These are phyloP conservation scores for Sebastes goodei DNA, from an alignment of 2,797 vertebrate genomes.

Conservation along the genomic window DNA sequence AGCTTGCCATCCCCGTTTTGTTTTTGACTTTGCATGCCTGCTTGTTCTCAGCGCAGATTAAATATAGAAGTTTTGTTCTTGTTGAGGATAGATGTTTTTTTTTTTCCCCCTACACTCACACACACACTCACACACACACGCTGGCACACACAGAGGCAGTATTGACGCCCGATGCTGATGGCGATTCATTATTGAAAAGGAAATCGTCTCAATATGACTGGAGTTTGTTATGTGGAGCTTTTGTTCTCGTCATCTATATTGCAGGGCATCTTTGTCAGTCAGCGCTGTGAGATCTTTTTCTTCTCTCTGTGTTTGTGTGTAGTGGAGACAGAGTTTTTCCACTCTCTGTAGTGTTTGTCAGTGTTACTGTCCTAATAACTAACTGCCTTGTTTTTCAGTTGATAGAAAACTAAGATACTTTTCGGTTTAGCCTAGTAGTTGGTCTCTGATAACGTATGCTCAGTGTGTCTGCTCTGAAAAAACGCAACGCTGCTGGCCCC, in stretches of 20 bases:
- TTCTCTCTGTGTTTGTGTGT: slow-evolving; percentile 71
- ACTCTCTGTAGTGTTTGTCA: slow-evolving; percentile 79
- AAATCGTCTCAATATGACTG: slow-evolving; percentile 83
- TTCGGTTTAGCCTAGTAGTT: slow-evolving; percentile 34
- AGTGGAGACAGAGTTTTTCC: slow-evolving; percentile 55
- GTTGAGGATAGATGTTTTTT: slow-evolving; percentile 76
- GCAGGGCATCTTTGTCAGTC: slow-evolving; percentile 84
- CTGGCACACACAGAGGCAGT: slow-evolving; percentile 54
- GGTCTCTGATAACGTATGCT: slow-evolving; percentile 40
- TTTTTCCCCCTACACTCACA: slow-evolving; percentile 17
- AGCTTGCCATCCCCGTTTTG: slow-evolving; percentile 80
- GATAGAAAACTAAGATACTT: slow-evolving; percentile 43
- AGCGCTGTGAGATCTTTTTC: slow-evolving; percentile 72
- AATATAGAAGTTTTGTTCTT: slow-evolving; percentile 88
- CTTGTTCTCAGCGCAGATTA: slow-evolving; percentile 84
- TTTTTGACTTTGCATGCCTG: slow-evolving; percentile 83
- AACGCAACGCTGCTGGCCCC: slow-evolving; percentile 1
- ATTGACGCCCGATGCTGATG: slow-evolving; percentile 82
- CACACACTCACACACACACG: slow-evolving; percentile 16
- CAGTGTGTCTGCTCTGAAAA: slow-evolving; percentile 21
- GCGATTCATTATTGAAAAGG: slow-evolving; percentile 87
- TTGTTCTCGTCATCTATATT: slow-evolving; percentile 87
- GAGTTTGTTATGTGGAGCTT: slow-evolving; percentile 83
- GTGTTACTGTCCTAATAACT: slow-evolving; percentile 77
- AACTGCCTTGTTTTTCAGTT: slow-evolving; percentile 73